Base-by-base conservation (phyloP, 2,797 vertebrate species). In the Adelosebastes latens region DNA sequence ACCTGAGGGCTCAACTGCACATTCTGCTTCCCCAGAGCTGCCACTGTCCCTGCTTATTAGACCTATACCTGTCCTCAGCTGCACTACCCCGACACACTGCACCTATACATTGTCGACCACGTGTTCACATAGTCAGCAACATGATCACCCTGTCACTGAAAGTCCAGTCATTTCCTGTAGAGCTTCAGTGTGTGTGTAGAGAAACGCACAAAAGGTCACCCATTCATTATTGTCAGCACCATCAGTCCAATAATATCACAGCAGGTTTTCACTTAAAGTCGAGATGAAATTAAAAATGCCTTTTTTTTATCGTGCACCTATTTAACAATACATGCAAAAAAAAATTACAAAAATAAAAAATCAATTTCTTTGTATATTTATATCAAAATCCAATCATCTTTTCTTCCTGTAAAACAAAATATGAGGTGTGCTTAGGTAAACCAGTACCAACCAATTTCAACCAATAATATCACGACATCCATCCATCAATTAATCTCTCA, bases 91-190 rank as follows among this genome's bases (percentile, higher is more conserved):
- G 59, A 75, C 66, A 56, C 27, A 22, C 53, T 46, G 66, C 62
- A 65, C 55, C 72, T 83, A 70, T 56, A 76, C 75, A 76, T 77
- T 60, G 66, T 56, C 29, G 2, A 66, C 60, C 52, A 20, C 6
- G 9, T 62, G 59, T 73, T 70, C 70, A 66, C 63, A n/a, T 55
- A 29, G 55, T n/a, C 34, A 58, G 49, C 56, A 62, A 59, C 55
- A 64, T 22, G 58, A 42, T 53, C 60, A 31, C 49, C 70, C 36
- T 62, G 2, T 67, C 61, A 75, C 34, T 56, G 32, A 34, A 25
- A 49, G 32, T 20, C 64, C n/a, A 46, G 10, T 76, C 1, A 1
- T 75, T 59, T 42, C 18, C 71, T 42, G 13, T 24, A 14, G n/a
- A 67, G 46, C 32, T 39, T 10, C 49, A 52, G 13, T 36, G 11